These are phyloP conservation scores for Sarcoramphus papa DNA, from an alignment of 2,797 vertebrate genomes.

Conservation along the genomic window DNA sequence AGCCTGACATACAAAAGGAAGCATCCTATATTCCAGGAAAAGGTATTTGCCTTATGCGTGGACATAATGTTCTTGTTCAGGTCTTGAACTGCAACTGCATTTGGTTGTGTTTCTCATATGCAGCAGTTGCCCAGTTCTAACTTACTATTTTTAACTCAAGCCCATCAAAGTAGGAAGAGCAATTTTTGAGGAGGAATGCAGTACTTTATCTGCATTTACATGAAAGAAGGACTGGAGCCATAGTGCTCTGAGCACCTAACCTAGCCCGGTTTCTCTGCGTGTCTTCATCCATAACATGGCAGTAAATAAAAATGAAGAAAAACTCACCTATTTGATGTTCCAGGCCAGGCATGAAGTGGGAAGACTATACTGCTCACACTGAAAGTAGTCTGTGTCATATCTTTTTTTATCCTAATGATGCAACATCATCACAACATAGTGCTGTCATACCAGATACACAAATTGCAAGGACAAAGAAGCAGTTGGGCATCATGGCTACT, in stretches of 20 bases:
- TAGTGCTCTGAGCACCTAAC: background rate
- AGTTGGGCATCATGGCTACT: background rate
- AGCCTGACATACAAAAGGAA: conserved; percentile 61
- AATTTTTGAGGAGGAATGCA: background rate
- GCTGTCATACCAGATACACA: background rate
- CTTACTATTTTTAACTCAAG: conserved; percentile 12
- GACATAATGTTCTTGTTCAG: conserved; percentile 22
- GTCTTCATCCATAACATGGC: background rate
- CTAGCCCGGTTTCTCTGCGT: background rate
- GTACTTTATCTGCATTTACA: background rate
- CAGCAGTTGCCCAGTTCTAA: background rate
- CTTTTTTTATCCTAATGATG: background rate
- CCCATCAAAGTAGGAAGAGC: background rate
- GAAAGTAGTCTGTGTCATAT: background rate
- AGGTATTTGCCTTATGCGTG: conserved; percentile 23
- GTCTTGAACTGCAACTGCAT: background rate
- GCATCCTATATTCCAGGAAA: conserved; percentile 50
- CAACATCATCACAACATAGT: background rate
- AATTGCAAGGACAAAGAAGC: background rate
- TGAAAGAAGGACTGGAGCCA: background rate
- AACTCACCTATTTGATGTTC: background rate
- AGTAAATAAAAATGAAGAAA: background rate
- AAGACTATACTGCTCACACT: background rate
- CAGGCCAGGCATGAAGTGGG: background rate
- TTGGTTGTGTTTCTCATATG: background rate